A percentile compares a stretch with the other conserved stretches of the same genome.
These are phyloP conservation scores for Pelecanoides urinatrix DNA, from an alignment of 2,113 vertebrate genomes.

Conservation along the genomic window DNA sequence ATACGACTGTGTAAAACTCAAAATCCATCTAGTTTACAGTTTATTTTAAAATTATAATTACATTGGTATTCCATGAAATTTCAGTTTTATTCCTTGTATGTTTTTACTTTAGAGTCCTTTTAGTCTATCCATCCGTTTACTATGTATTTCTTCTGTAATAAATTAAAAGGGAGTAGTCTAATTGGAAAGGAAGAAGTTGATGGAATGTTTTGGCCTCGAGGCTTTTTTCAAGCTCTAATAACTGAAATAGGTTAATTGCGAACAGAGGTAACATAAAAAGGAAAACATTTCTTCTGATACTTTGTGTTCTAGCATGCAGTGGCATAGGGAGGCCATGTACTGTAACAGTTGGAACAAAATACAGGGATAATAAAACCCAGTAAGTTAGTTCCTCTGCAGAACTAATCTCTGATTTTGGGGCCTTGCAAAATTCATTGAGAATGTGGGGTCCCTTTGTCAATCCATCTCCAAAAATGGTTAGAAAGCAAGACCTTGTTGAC, in stretches of 20 bases:
- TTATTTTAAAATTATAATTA: background rate
- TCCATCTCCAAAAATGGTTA: background rate
- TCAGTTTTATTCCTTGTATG: background rate
- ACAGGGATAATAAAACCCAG: background rate
- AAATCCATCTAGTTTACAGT: background rate
- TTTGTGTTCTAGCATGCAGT: background rate
- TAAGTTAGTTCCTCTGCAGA: background rate
- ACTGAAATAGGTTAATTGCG: background rate
- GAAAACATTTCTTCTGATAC: background rate
- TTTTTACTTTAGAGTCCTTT: background rate
- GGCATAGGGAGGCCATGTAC: background rate
- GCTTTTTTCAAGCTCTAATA: slow-evolving; percentile 21
- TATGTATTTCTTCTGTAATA: background rate
- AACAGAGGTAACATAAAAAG: background rate
- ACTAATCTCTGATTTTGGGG: background rate
- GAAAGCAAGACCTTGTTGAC: background rate
- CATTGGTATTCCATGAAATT: background rate
- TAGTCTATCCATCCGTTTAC: background rate
- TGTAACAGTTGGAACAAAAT: background rate
- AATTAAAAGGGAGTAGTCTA: background rate
- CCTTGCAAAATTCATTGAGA: background rate
- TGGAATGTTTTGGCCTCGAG: slow-evolving; percentile 44
- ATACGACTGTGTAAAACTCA: too few relatives aligned
- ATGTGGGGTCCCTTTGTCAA: background rate
- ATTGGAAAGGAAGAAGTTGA: slow-evolving; percentile 32